Base-by-base conservation (phyloP, 2,888 invertebrate species). In the Apomyelois bistriatella region DNA sequence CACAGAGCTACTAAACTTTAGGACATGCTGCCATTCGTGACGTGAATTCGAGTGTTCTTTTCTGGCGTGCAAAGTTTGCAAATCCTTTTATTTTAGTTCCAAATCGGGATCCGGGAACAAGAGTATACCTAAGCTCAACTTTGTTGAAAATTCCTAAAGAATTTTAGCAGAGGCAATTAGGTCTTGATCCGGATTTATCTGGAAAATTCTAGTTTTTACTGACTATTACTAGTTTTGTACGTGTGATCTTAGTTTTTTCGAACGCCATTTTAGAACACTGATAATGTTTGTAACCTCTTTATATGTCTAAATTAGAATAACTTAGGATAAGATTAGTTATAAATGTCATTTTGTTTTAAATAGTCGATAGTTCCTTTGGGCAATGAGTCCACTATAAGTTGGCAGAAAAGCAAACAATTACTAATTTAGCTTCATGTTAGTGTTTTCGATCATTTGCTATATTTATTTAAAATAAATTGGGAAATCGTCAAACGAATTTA, bases 281-380 rank as follows among this genome's bases (percentile, higher is more conserved):
- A 48, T 35, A 51, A 48, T 48, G 48, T 58, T 59, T 52, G 42
- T 22, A 52, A 56, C 59, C 59, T 60, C 54, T 60, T 60, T 65
- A 60, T 65, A 73, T 76, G 72, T 82, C 77, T 78, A 82, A 83
- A 80, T 73, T 82, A 81, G 57, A 48, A 22, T 65, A 64, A 64
- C 62, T 58, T 52, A 57, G 53, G 54, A 36, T 65, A 60, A 55
- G 36, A 9, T 40, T 49, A 49, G 38, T 6, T 30, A 28, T 41
- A 50, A 8, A 16, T 50, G 28, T 40, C 30, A 50, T 15, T 50
- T 41, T 22, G 16, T 47, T 16, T 30, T 10, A 47, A 16, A 13
- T 17, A 13, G 3, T 30, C 6, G 0, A 1, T n/a, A 10, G 12
- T 46, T 16, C 30, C 9, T 46, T 30, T 32, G 46, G 13, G 10